These are phyloP conservation scores for Coelogynopora nodosa DNA, from an alignment of 2,888 invertebrate species.

Conservation along the genomic window DNA sequence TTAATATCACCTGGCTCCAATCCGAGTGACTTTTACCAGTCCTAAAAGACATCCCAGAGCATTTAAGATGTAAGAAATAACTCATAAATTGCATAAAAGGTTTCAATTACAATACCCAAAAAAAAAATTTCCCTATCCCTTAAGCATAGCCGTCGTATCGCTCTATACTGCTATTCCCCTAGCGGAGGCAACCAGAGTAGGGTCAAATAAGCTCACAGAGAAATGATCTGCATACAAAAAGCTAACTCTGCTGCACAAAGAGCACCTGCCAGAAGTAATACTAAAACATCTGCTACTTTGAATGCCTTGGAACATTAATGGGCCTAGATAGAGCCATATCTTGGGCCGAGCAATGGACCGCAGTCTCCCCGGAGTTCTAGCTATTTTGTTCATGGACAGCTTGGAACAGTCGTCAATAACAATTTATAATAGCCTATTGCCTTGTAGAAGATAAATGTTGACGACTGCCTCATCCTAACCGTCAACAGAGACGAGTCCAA, in stretches of 20 bases:
- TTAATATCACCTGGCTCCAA: too few relatives aligned
- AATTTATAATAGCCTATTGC: neutral
- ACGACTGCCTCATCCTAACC: neutral
- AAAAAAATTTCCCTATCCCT: neutral
- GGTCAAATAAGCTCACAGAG: neutral
- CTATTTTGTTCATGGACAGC: neutral
- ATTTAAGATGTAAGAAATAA: too few relatives aligned
- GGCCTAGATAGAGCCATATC: neutral
- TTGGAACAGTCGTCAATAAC: neutral
- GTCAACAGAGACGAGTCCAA: neutral
- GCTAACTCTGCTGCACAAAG: neutral
- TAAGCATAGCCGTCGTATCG: neutral
- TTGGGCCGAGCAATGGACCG: neutral
- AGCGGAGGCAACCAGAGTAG: neutral
- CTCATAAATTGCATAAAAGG: neutral
- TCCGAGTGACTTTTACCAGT: too few relatives aligned
- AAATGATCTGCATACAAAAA: neutral
- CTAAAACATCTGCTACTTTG: neutral
- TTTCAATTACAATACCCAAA: neutral
- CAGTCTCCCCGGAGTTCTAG: neutral
- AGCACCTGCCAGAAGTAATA: neutral
- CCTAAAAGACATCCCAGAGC: too few relatives aligned
- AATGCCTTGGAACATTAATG: neutral
- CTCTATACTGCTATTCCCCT: neutral
- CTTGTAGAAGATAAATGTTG: neutral